phyloP scores from a whole-genome alignment of 2,888 invertebrate genomes.

The Lamellibrachia satsuma region DNA sequence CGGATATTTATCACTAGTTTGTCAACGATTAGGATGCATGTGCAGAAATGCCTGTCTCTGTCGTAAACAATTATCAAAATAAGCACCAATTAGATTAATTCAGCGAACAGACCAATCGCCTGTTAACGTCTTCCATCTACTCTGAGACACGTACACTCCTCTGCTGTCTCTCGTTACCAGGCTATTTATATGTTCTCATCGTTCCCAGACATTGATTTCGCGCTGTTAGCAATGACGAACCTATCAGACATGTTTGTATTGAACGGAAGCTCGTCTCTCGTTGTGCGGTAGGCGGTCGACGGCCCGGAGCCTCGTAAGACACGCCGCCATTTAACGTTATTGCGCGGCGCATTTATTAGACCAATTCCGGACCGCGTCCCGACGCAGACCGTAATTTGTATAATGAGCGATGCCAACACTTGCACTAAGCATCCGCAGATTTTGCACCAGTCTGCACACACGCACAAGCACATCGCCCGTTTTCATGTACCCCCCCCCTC shows the following conservation, averaged over 20 bases:
- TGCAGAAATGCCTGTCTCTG: not conserved
- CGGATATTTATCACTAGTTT: not conserved
- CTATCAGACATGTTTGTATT: not conserved
- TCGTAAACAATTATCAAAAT: not conserved
- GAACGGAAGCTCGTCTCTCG: not conserved
- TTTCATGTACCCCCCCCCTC: not conserved
- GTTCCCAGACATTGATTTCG: not conserved
- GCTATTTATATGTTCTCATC: not conserved
- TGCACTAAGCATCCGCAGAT: not conserved
- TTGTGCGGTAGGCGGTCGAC: not conserved
- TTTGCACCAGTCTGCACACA: not conserved
- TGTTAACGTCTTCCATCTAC: not conserved
- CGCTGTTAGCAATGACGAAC: not conserved
- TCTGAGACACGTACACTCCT: not conserved
- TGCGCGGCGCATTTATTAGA: not conserved
- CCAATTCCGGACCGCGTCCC: not conserved
- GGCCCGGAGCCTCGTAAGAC: not conserved
- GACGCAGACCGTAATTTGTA: not conserved
- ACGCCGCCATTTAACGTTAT: not conserved
- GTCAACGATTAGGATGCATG: not conserved
- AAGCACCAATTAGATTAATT: not conserved
- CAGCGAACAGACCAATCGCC: not conserved
- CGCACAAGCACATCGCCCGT: not conserved
- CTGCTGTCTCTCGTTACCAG: not conserved
- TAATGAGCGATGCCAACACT: not conserved